These are phyloP conservation scores for Vulpes vulpes DNA, from an alignment of 2,113 vertebrate species.

Conservation along the genomic window DNA sequence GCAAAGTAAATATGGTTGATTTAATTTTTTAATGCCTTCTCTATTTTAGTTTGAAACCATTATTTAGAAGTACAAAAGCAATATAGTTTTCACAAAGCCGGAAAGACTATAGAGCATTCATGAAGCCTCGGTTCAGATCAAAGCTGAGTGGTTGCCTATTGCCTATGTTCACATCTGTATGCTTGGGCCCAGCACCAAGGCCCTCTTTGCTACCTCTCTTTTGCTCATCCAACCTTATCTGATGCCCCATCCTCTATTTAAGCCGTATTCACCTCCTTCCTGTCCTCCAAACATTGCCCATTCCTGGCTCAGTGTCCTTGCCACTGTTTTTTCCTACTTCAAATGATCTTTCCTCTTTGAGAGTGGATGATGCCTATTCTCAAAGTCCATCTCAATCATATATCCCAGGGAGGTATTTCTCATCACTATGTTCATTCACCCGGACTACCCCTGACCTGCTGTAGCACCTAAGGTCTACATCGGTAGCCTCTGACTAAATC, in stretches of 20 bases:
- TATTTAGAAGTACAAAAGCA: neutral
- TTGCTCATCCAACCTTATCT: neutral
- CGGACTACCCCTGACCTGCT: neutral
- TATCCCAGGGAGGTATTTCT: neutral
- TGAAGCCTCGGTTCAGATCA: neutral
- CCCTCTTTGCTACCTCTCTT: neutral
- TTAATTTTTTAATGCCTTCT: slow-evolving; percentile 17
- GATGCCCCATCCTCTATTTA: neutral
- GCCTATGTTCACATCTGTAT: neutral
- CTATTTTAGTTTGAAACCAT: slow-evolving; percentile 18
- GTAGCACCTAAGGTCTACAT: neutral
- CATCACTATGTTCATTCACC: too few relatives aligned
- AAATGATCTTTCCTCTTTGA: neutral
- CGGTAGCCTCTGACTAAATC: neutral
- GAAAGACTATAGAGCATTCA: neutral
- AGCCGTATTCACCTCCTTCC: neutral
- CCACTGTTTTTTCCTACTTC: neutral
- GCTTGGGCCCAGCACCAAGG: neutral
- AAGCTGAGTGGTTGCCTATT: neutral
- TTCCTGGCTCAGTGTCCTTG: neutral
- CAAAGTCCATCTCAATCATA: neutral
- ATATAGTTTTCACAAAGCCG: neutral
- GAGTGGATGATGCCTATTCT: neutral
- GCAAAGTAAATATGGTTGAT: slow-evolving; percentile 28
- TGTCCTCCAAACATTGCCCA: neutral